A percentile compares a stretch with the other conserved stretches of the same genome.
phyloP scores from a whole-genome alignment of 2,888 invertebrate species.

The Lucinisca nassula region DNA sequence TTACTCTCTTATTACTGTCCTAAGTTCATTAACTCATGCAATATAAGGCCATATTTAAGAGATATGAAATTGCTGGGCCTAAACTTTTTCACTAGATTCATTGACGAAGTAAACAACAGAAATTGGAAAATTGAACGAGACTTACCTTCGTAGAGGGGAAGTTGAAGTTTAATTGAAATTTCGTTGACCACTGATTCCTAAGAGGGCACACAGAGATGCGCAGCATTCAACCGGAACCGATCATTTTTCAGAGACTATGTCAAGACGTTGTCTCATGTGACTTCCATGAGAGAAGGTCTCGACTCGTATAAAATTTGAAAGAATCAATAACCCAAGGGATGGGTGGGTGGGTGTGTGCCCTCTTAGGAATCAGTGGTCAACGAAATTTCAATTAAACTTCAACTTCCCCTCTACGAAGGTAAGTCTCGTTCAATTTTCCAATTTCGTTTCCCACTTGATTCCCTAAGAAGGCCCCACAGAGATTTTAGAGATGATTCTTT shows the following conservation, averaged over 20 bases:
- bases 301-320: neutral
- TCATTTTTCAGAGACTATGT: slow-evolving; percentile 5
- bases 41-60: too few species aligned
- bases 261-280: neutral
- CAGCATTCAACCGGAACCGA: neutral
- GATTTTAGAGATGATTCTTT: slow-evolving; percentile 9
- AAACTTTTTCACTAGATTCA: too few species aligned
- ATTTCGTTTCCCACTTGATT: slow-evolving; percentile 13
- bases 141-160: slow-evolving; percentile 13
- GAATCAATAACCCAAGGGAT: neutral
- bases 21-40: too few species aligned
- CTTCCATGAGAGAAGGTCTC: neutral
- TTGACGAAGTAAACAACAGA: too few species aligned
- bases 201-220: slow-evolving; percentile 7
- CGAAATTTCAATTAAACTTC: slow-evolving; percentile 11
- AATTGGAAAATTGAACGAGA: slow-evolving; percentile 1
- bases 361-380: slow-evolving; percentile 11
- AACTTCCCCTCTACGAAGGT: slow-evolving; percentile 15
- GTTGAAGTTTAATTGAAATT: slow-evolving; percentile 9
- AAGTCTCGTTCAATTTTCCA: slow-evolving; percentile 5
- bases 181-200: slow-evolving; percentile 10
- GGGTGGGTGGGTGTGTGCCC: slow-evolving; percentile 13
- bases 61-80: too few species aligned
- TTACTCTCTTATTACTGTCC: too few species aligned
- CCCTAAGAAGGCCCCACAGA: slow-evolving; percentile 3